Percentiles rank a stretch among this genome's conserved stretches.
Conservation (phyloP, 2,797 vertebrate species). For the Cossypha heuglini region DNA sequence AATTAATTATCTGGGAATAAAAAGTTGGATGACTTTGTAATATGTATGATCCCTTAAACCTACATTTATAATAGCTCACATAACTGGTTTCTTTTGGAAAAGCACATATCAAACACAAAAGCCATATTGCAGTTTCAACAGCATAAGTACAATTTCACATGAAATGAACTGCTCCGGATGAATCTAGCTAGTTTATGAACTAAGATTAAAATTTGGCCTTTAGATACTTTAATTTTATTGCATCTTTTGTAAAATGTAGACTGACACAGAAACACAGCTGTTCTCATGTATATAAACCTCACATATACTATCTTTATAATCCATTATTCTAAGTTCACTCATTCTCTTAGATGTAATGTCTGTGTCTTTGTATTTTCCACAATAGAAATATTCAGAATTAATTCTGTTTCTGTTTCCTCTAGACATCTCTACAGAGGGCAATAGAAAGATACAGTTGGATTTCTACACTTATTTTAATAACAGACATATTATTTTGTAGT, state of each 20-base stretch:
- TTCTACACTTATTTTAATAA: not conserved
- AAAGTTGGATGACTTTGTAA: not conserved
- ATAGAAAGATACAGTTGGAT: not conserved
- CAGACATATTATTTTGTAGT: not conserved
- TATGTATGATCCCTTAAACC: not conserved
- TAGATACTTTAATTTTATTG: not conserved
- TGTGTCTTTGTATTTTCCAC: not conserved
- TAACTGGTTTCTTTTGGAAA: not conserved
- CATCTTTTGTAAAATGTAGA: not conserved
- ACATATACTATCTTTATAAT: not conserved
- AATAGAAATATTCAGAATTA: not conserved
- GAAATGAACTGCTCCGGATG: not conserved
- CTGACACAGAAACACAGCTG: not conserved
- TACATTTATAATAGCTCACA: not conserved
- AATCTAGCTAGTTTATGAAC: not conserved
- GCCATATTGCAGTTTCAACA: not conserved
- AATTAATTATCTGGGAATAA: slow-evolving; percentile 2
- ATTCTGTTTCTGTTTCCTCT: not conserved
- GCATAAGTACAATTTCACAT: not conserved
- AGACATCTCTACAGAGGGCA: not conserved
- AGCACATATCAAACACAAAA: not conserved
- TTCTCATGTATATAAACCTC: not conserved
- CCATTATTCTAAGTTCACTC: not conserved
- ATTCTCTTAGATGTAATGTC: not conserved
- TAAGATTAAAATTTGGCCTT: not conserved